These are phyloP conservation scores for Bucco capensis DNA, from an alignment of 2,113 vertebrate species.

Conservation along the genomic window DNA sequence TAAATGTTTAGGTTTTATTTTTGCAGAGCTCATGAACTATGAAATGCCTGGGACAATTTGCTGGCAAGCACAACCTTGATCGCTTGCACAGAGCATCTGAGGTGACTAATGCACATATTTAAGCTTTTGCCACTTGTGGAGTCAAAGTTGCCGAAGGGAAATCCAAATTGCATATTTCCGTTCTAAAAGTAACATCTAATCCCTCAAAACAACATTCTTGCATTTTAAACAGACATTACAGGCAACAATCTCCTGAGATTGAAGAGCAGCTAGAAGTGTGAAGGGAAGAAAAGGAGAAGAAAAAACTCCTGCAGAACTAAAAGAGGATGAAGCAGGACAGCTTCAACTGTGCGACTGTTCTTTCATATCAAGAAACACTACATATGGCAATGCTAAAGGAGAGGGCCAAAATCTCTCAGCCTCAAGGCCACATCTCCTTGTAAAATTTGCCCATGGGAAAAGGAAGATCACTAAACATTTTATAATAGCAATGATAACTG, in stretches of 20 bases:
- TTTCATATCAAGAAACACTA: background rate
- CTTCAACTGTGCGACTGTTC: background rate
- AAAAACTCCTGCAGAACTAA: no score
- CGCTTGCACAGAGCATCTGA: background rate
- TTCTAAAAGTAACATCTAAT: conserved; percentile 20
- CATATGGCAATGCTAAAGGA: fast-evolving
- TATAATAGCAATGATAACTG: background rate
- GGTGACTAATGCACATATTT: background rate
- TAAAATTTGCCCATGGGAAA: background rate
- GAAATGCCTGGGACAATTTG: background rate
- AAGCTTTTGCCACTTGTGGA: background rate
- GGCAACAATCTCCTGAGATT: background rate
- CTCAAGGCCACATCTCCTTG: background rate
- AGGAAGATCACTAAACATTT: background rate
- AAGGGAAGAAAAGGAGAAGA: background rate
- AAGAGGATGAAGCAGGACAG: background rate
- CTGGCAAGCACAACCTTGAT: background rate
- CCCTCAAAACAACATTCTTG: background rate
- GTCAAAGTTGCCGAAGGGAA: background rate
- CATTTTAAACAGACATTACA: background rate
- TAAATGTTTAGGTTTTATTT: background rate
- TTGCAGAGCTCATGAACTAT: background rate
- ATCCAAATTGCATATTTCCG: background rate
- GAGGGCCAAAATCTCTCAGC: background rate
- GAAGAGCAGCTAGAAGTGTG: background rate